A percentile compares a stretch with the other conserved stretches of the same genome.
Conservation (phyloP, 2,888 invertebrate species). For the Steinernema hermaphroditum region DNA sequence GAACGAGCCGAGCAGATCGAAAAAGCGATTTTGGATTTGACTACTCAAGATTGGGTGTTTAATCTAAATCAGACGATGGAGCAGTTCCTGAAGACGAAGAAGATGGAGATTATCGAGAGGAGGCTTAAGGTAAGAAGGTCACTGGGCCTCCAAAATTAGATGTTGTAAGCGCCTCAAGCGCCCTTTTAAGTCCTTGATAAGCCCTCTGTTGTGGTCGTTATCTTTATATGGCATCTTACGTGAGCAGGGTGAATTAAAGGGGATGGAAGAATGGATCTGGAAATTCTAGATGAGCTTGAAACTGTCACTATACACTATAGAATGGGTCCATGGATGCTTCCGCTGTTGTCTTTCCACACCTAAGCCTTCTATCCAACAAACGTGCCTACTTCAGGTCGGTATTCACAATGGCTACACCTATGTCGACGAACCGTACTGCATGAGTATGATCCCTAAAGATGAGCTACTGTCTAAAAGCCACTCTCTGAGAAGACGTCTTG, state of each 20-base stretch:
- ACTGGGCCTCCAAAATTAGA: too few species aligned
- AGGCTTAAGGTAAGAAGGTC: conserved; percentile 44
- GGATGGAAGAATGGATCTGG: too few species aligned
- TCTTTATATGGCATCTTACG: too few species aligned
- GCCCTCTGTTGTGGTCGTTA: too few species aligned
- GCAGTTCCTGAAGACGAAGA: conserved; percentile 9
- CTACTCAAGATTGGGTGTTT: conserved; percentile 42
- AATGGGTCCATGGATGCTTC: too few species aligned
- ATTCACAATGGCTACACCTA: conserved; percentile 70
- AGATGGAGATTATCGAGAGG: conserved; percentile 48
- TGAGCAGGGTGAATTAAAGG: too few species aligned
- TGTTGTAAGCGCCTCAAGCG: too few species aligned
- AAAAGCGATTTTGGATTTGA: conserved; percentile 44
- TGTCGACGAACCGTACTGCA: conserved; percentile 68
- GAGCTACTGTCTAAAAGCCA: conserved; percentile 39
- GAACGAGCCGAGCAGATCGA: conserved; percentile 45
- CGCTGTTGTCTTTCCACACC: too few species aligned
- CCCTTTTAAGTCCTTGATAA: too few species aligned
- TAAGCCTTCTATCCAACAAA: background rate
- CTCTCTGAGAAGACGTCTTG: conserved; percentile 36
- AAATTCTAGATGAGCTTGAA: too few species aligned
- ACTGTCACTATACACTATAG: too few species aligned
- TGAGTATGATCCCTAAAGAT: conserved; percentile 64
- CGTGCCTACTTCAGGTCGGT: conserved; percentile 68
- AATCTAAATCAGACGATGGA: conserved; percentile 36